Base-by-base conservation (phyloP, 1,140 invertebrate genomes). In the Centruroides vittatus region DNA sequence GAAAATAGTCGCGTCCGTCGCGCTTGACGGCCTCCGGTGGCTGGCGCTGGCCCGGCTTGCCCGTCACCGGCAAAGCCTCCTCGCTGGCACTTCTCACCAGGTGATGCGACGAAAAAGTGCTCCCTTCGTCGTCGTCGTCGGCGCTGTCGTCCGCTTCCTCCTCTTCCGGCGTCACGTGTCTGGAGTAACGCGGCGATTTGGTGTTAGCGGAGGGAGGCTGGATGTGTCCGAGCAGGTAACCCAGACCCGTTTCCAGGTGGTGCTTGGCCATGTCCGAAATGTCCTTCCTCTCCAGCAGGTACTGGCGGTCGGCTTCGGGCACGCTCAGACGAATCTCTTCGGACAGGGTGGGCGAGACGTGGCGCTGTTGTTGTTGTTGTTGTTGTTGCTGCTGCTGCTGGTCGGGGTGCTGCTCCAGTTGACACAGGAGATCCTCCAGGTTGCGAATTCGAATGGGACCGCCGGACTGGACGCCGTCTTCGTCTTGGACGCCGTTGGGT, bases 301-400 rank as follows among this genome's bases (percentile, higher is more conserved):
- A 90, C 74, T 89, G 88, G 46, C 87, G 80, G 74, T 93, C 89
- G 35, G 86, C 86, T 73, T 94, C 90, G 23, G 87, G 87, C 74
- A 93, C 90, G 36, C 88, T 91, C 81, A 90, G 89, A 66, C 90
- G 78, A 68, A 93, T 90, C 67, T 93, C 91, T 71, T 93, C 89
- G 6, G 88, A 92, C 65, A 85, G 86, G 51, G 73, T 70, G 11
- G 89, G 88, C 72, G 88, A 92, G 53, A 65, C 57, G 72, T 91
- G 88, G 4, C 57, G 57, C 53, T 84, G 82, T 3, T 58, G 13
- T 34, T 62, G 23, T 23, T 23, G 23, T 23, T 23, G 23, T 23
- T 23, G 23, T 50, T 23, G 23, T 2, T 23, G 23, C 23, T 23
- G 23, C 23, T 23, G 23, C 23, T 23, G 23, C 23, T 23, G 23